Evolutionary conservation across 1,140 invertebrate genomes (phyloP), one percentile per base, ranked within the genome.

Genomic region (Phortica variegata): DNA sequence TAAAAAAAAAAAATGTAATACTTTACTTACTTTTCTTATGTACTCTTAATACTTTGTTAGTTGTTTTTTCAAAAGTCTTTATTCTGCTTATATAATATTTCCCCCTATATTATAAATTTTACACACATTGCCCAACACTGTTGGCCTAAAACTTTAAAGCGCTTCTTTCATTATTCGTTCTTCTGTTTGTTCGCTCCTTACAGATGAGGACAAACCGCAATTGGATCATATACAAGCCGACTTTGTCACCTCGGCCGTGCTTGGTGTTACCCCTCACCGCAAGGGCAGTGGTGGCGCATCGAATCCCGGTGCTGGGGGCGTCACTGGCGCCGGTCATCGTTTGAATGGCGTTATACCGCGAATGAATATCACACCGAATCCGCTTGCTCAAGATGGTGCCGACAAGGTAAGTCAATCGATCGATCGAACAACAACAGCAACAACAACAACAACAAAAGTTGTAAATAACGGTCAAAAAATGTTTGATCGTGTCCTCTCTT

Each of bases 321-420:
- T 6, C 23, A 10, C 10, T 10, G 10, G 23, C 10, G 23, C 23
- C 5, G 23, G 5, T 6, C 65, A 77, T 15, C 80, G 82, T 51
- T 70, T 82, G 1, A 86, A 86, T 52, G 84, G 84, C 34, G 79
- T 82, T 49, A 77, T 82, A 40, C 76, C 82, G 21, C 79, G 83
- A 54, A 85, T 87, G 58, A 87, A 85, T 49, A 87, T 87, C 52
- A 86, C 85, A 0, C 82, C 83, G 12, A 87, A 87, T 79, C 85
- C 85, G 16, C 65, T 87, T 31, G 84, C 85, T 10, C 83, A 85
- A 51, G 80, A 76, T 33, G 40, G 38, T 9, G 63, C 68, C n/a
- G 73, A 76, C 19, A 76, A 75, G 73, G 73, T 76, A 54, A 60
- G 63, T 40, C 18, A n/a, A n/a, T n/a, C n/a, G n/a, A 13, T n/a